These are phyloP conservation scores for Crepidodera aurea DNA, from an alignment of 2,888 invertebrate species.

Conservation along the genomic window DNA sequence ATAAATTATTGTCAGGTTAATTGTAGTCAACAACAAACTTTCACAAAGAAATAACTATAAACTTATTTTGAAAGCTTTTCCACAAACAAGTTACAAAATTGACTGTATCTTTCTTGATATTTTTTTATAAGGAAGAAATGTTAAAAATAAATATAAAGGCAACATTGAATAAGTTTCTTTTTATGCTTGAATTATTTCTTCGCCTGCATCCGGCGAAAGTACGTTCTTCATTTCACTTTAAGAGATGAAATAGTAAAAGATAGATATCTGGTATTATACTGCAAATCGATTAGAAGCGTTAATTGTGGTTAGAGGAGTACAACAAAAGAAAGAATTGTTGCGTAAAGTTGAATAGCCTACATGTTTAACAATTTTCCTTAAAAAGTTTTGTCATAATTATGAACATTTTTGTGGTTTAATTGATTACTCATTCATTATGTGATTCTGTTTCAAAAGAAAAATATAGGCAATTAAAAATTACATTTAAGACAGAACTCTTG, in stretches of 20 bases:
- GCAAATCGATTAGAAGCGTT: no score
- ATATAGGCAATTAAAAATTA: not conserved
- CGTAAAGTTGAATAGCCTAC: conserved; percentile 26
- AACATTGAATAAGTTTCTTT: not conserved
- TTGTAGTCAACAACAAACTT: no score
- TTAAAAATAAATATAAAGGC: no score
- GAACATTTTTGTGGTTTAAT: conserved; percentile 7
- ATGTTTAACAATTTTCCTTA: not conserved
- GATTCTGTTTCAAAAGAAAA: conserved; percentile 5
- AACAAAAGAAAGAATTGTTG: conserved; percentile 9
- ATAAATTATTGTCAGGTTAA: no score
- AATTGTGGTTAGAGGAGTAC: not conserved
- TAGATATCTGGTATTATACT: not conserved
- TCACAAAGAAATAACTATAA: no score
- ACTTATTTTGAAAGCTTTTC: no score
- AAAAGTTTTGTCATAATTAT: conserved; percentile 9
- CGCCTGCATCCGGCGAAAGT: not conserved
- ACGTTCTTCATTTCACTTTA: not conserved
- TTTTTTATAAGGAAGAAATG: no score
- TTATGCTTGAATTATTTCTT: not conserved
- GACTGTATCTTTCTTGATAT: no score
- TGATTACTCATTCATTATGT: conserved; percentile 27
- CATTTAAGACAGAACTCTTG: not conserved
- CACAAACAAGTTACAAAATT: no score
- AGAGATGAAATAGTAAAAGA: not conserved